These are phyloP conservation scores for Menidia beryllina DNA, from an alignment of 2,113 vertebrate species.

Conservation along the genomic window DNA sequence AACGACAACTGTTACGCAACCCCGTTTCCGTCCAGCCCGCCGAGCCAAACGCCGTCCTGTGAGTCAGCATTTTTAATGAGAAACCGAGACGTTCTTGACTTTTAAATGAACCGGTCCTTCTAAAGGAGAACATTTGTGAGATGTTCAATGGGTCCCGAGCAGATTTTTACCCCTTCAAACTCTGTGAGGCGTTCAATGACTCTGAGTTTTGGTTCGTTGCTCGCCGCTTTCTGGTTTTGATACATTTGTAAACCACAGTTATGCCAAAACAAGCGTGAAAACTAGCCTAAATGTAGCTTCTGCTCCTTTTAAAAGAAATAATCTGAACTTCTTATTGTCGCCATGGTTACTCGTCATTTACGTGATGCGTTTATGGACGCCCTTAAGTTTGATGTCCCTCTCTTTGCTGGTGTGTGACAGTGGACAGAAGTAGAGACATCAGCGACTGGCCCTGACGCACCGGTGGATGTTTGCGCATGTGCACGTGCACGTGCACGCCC, in stretches of 20 bases:
- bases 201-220: background rate
- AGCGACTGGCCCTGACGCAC: background rate
- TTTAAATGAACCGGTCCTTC: no score
- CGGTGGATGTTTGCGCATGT: conserved; percentile 1
- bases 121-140: no score
- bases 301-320: conserved; percentile 3
- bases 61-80: no score
- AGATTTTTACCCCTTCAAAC: background rate
- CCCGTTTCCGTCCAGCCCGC: no score
- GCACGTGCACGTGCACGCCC: background rate
- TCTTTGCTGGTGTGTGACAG: background rate
- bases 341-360: background rate
- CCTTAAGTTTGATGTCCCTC: background rate
- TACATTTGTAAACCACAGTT: background rate
- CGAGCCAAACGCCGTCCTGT: no score
- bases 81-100: no score
- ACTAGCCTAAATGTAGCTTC: background rate
- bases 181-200: background rate
- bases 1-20: no score
- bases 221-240: background rate
- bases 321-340: no score
- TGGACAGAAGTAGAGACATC: background rate
- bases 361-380: no score
- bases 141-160: no score
- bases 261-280: background rate